phyloP scores from a whole-genome alignment of 2,797 vertebrate species.

The Microctenopoma lineatum region DNA sequence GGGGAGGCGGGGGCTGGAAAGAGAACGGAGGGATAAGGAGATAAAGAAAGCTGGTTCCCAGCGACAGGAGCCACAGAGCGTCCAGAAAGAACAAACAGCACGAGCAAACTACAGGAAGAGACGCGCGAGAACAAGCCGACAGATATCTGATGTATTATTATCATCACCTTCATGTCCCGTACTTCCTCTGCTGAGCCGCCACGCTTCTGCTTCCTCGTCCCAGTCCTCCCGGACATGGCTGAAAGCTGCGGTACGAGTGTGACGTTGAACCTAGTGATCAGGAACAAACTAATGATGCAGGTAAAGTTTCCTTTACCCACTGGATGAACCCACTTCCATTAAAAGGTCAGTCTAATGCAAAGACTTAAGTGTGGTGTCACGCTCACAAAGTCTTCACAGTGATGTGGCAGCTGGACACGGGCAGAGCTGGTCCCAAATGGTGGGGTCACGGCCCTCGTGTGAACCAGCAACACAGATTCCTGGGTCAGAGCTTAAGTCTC shows the following conservation, averaged over 20 bases:
- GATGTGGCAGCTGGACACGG: conserved; percentile 28
- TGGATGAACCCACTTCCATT: conserved; percentile 1
- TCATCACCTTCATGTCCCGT: not conserved
- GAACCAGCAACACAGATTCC: conserved; percentile 4
- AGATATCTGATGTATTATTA: not conserved
- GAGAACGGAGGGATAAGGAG: conserved; percentile 31
- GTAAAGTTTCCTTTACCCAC: not conserved
- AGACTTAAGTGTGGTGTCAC: conserved; percentile 11
- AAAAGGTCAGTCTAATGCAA: conserved; percentile 11
- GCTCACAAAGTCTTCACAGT: not conserved
- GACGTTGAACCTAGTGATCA: too few relatives aligned
- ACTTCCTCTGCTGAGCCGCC: not conserved
- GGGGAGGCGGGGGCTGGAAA: conserved; percentile 7
- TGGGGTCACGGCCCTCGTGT: conserved; percentile 17
- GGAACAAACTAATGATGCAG: not conserved
- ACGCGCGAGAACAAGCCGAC: not conserved
- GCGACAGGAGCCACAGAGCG: conserved; percentile 8
- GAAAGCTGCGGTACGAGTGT: too few relatives aligned
- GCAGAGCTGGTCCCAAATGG: conserved; percentile 7
- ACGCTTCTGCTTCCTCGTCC: not conserved
- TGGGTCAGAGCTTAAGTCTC: conserved; percentile 27
- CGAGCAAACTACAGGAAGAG: not conserved
- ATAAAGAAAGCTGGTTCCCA: conserved; percentile 25
- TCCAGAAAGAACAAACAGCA: conserved; percentile 1
- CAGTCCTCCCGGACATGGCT: not conserved